Conservation (phyloP, 2,797 vertebrate genomes). For the Silurus aristotelis region DNA sequence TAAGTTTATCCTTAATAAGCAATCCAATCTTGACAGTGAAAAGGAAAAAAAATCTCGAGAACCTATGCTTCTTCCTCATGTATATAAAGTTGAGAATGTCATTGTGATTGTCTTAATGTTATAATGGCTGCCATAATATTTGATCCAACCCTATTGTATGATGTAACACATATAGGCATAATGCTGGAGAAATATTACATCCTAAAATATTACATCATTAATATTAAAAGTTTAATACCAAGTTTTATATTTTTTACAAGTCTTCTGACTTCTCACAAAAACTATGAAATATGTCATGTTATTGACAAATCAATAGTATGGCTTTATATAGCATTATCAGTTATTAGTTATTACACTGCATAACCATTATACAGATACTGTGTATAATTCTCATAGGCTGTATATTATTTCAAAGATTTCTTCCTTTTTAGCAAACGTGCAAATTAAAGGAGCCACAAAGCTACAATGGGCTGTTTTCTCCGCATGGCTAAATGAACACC, state of each 20-base stretch:
- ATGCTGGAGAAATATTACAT: not conserved
- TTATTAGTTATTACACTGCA: not conserved
- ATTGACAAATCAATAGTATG: not conserved
- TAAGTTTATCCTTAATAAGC: too few relatives aligned
- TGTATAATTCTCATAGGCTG: not conserved
- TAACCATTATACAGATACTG: not conserved
- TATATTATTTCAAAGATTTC: not conserved
- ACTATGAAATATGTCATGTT: not conserved
- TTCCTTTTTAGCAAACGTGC: constrained; percentile 8
- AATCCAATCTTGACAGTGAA: too few relatives aligned
- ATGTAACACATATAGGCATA: not conserved
- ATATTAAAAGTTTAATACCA: not conserved
- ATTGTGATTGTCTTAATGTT: not conserved
- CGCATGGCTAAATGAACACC: constrained; percentile 53
- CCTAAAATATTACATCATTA: not conserved
- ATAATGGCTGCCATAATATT: not conserved
- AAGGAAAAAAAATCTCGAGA: too few relatives aligned
- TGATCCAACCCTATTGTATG: not conserved
- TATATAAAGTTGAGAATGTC: too few relatives aligned
- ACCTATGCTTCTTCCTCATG: too few relatives aligned
- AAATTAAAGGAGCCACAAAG: constrained; percentile 13
- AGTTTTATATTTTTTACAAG: too few relatives aligned
- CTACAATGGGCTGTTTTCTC: constrained; percentile 45
- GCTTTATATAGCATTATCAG: not conserved
- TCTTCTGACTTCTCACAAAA: not conserved